A percentile compares a stretch with the other conserved stretches of the same genome.
These are phyloP conservation scores for Euspilapteryx auroguttella DNA, from an alignment of 2,888 invertebrate genomes.

Conservation along the genomic window DNA sequence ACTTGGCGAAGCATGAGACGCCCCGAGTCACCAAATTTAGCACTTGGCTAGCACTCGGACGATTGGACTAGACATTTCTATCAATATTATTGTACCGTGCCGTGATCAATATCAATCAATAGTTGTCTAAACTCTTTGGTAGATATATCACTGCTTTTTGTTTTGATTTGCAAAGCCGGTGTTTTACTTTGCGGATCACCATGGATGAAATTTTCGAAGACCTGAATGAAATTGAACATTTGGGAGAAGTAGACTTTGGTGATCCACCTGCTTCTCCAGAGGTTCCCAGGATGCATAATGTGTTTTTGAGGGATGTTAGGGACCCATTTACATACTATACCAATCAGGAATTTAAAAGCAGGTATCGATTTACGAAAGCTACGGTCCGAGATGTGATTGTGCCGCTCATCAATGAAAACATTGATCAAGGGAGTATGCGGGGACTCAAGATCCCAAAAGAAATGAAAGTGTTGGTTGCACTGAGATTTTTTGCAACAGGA, in stretches of 20 bases:
- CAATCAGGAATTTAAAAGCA: not conserved
- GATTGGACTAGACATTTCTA: no score
- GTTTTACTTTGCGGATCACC: no score
- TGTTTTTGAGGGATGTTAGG: not conserved
- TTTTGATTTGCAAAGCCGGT: no score
- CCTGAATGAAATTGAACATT: not conserved
- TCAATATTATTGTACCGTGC: no score
- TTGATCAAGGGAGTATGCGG: not conserved
- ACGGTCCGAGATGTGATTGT: not conserved
- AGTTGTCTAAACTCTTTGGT: no score
- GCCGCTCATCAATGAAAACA: not conserved
- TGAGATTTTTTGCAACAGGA: not conserved
- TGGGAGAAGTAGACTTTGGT: not conserved
- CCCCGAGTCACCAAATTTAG: no score
- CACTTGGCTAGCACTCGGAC: no score
- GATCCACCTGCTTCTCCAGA: not conserved
- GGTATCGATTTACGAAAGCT: not conserved
- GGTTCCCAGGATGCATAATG: not conserved
- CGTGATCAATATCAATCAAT: no score
- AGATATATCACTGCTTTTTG: no score
- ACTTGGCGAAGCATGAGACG: no score
- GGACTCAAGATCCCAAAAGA: not conserved
- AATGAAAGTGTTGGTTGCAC: not conserved
- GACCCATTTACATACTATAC: not conserved
- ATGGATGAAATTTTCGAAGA: not conserved